phyloP scores from a whole-genome alignment of 2,888 invertebrate genomes.

The Sabellastarte sp. region DNA sequence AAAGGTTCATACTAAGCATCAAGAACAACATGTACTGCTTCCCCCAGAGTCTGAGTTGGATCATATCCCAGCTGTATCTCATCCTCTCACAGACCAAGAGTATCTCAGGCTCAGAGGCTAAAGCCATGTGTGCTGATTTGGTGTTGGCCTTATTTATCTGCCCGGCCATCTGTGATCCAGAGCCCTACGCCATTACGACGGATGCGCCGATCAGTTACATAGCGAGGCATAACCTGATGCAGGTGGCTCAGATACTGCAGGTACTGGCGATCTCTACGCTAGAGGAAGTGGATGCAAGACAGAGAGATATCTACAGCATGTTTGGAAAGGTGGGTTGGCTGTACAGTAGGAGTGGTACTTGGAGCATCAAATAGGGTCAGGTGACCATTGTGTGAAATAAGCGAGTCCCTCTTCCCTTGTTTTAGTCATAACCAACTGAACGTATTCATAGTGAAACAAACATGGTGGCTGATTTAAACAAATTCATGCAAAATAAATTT shows the following conservation, averaged over 20 bases:
- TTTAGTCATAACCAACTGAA: too few relatives aligned
- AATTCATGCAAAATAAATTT: too few relatives aligned
- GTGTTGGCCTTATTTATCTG: constrained; percentile 92
- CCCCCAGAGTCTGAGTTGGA: constrained; percentile 83
- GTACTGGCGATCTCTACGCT: constrained; percentile 80
- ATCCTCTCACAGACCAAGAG: constrained; percentile 42
- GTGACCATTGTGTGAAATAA: too few relatives aligned
- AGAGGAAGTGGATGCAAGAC: constrained; percentile 75
- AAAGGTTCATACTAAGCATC: constrained; percentile 78
- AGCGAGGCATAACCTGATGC: constrained; percentile 76
- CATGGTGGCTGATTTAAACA: too few relatives aligned
- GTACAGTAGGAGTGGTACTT: too few relatives aligned
- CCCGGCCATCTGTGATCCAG: constrained; percentile 94
- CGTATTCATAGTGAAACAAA: too few relatives aligned
- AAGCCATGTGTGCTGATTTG: constrained; percentile 83
- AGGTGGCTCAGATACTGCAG: constrained; percentile 67
- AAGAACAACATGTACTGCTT: constrained; percentile 85
- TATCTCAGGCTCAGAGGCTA: constrained; percentile 50
- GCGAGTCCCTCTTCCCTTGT: too few relatives aligned
- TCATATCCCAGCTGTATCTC: constrained; percentile 81
- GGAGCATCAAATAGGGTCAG: too few relatives aligned
- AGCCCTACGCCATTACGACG: constrained; percentile 84
- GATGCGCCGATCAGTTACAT: constrained; percentile 89
- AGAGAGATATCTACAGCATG: constrained; percentile 74
- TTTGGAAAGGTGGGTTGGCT: constrained; percentile 72